A percentile compares a stretch with the other conserved stretches of the same genome.
phyloP scores from a whole-genome alignment of 2,888 invertebrate species.

The Mythimna ferrago region DNA sequence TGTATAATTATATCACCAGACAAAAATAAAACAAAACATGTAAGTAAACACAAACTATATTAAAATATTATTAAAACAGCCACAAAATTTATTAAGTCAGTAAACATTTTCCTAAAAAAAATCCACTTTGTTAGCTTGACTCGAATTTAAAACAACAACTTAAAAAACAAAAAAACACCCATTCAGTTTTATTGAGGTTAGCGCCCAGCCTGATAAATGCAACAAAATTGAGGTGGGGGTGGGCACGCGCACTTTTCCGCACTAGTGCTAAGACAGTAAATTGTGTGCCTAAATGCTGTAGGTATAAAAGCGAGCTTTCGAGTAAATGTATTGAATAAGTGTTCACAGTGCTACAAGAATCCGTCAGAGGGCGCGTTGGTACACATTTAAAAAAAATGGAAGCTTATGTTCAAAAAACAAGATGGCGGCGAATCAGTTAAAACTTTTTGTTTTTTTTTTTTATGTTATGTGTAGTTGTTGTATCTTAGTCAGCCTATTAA shows the following conservation, averaged over 20 bases:
- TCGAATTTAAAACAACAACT: background rate
- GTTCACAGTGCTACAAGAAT: background rate
- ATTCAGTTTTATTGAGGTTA: background rate
- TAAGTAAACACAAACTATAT: background rate
- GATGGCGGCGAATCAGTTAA: background rate
- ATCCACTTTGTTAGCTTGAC: background rate
- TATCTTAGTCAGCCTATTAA: background rate
- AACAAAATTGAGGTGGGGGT: too few species aligned
- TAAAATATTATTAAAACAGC: background rate
- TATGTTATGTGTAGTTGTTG: background rate
- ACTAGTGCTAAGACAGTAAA: too few species aligned
- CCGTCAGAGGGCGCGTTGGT: too few species aligned
- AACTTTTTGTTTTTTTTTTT: background rate
- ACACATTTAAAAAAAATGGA: background rate
- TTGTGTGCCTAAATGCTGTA: too few species aligned
- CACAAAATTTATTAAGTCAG: background rate
- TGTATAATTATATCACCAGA: background rate
- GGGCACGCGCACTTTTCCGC: too few species aligned
- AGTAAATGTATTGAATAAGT: background rate
- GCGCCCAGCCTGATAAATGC: too few species aligned
- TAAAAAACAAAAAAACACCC: background rate
- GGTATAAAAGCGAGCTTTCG: too few species aligned
- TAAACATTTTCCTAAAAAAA: background rate
- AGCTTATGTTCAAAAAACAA: background rate
- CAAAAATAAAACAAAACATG: conserved; percentile 2